Conservation (phyloP, 2,888 invertebrate genomes). For the Ctena decussata region DNA sequence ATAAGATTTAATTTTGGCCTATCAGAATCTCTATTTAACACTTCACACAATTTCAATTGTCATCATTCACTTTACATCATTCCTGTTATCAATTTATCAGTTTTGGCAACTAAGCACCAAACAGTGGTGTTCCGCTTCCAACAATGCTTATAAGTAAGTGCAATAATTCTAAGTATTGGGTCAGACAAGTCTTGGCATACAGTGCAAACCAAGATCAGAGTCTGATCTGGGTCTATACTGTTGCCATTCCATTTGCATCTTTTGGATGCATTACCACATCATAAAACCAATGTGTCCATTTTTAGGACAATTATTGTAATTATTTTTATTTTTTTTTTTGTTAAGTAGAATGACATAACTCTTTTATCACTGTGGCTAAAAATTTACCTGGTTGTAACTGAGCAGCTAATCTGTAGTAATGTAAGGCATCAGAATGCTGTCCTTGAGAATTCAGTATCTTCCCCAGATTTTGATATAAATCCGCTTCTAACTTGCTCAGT, state of each 20-base stretch:
- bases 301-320: background rate
- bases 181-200: background rate
- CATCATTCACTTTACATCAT: no score
- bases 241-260: background rate
- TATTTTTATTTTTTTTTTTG: background rate
- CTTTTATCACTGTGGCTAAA: background rate
- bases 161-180: no score
- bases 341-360: background rate
- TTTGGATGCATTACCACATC: background rate
- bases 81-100: no score
- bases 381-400: constrained; percentile 30
- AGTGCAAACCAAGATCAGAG: background rate
- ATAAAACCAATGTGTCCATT: background rate
- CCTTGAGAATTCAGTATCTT: constrained; percentile 43
- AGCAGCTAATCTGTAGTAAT: constrained; percentile 63
- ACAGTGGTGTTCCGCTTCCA: no score
- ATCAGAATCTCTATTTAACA: no score
- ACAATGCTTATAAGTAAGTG: no score
- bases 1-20: no score
- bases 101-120: no score
- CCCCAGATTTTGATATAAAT: constrained; percentile 57
- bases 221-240: background rate
- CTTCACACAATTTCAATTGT: no score
- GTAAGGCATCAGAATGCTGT: constrained; percentile 63
- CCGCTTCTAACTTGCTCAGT: constrained; percentile 40